Evolutionary conservation across 1,140 invertebrate species (phyloP), one percentile per base, ranked within the genome.

Genomic region (Anastrepha obliqua): DNA sequence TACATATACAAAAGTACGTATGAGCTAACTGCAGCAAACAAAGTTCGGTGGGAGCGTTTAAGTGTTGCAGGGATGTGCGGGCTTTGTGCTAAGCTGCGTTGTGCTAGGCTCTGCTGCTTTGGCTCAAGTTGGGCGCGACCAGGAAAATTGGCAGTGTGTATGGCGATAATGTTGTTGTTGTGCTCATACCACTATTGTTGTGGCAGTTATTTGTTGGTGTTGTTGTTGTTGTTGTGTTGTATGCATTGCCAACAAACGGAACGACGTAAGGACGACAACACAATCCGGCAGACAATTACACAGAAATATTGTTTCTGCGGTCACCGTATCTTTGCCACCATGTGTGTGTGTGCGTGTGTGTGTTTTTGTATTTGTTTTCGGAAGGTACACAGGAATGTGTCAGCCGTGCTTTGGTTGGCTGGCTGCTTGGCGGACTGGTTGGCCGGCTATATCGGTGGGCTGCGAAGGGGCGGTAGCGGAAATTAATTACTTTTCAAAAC

Each of bases 401-500:
- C 8, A 42, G 74, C 64, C 29, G 29, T 29, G 29, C 29, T 29
- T 29, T 29, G 17, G 9, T 29, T 29, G 17, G 9, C 60, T n/a
- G 17, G 17, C 60, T n/a, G 17, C 4, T 0, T 5, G 17, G 17
- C 60, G 29, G 29, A 29, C 29, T 29, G 29, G 0, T 29, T 29
- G 29, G 29, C 29, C 29, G 29, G 29, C 29, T 29, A 29, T 29
- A 42, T 7, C 3, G 44, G 13, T 29, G 44, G 74, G 74, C n/a
- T 44, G 8, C 15, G 67, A 0, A 20, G 0, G 11, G 60, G 4
- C 17, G 15, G 74, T n/a, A 51, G 47, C 47, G 74, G 47, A 55
- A 81, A 81, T 81, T 81, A 81, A 81, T 81, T 81, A 81, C 74
- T 81, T 81, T 81, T 81, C 74, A 81, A 81, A 81, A 81, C 74